Conservation (phyloP, 2,797 vertebrate species). For the Oryzias dopingdopingensis region DNA sequence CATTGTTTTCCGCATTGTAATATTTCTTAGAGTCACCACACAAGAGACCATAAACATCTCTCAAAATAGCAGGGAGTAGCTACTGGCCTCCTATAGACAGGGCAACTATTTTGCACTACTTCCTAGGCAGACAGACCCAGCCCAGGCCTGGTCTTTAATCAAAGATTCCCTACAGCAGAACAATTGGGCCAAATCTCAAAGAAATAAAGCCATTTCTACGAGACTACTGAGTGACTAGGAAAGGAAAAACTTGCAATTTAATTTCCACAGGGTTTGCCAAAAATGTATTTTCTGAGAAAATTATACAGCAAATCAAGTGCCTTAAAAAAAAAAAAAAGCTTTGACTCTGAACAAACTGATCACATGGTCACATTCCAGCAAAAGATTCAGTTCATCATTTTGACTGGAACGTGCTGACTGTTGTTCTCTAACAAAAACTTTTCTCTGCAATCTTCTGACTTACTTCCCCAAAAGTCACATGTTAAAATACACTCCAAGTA, state of each 20-base stretch:
- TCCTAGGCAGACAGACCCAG: slow-evolving; percentile 72
- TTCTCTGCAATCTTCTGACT: slow-evolving; percentile 24
- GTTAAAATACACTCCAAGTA: slow-evolving; percentile 6
- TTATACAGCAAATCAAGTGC: slow-evolving; percentile 3
- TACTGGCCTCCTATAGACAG: slow-evolving; percentile 65
- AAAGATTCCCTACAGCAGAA: slow-evolving; percentile 74
- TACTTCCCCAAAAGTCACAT: slow-evolving; percentile 57
- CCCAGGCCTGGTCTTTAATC: slow-evolving; percentile 72
- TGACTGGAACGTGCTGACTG: slow-evolving; percentile 39
- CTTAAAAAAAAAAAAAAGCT: slow-evolving; percentile 7
- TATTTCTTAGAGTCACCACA: slow-evolving; percentile 52
- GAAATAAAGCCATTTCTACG: slow-evolving; percentile 48
- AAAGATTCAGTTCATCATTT: slow-evolving; percentile 26
- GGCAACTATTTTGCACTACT: slow-evolving; percentile 62
- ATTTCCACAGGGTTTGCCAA: slow-evolving; percentile 18
- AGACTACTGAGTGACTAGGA: slow-evolving; percentile 22
- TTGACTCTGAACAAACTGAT: slow-evolving; percentile 13
- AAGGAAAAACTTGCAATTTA: slow-evolving; percentile 35
- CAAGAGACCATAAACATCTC: slow-evolving; percentile 60
- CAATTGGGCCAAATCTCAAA: slow-evolving; percentile 73
- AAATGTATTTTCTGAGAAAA: slow-evolving; percentile 14
- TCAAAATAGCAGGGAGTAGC: slow-evolving; percentile 64
- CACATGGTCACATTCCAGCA: not conserved
- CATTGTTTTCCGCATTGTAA: slow-evolving; percentile 27
- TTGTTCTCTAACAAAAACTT: slow-evolving; percentile 11